phyloP scores from a whole-genome alignment of 2,113 vertebrate genomes.

The Gymnogyps californianus region DNA sequence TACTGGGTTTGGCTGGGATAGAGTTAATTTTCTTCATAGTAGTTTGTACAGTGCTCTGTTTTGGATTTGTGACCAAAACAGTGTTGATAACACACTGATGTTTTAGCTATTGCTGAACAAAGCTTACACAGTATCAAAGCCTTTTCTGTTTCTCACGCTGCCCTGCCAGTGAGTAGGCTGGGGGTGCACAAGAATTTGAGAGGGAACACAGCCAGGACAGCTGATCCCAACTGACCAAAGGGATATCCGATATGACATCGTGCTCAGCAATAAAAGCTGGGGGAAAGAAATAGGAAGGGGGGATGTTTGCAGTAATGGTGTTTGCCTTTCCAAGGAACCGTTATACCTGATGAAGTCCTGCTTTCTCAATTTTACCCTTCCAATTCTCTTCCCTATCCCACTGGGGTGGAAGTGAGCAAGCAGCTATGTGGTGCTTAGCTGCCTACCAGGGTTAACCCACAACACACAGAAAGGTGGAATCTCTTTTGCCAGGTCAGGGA shows the following conservation, averaged over 20 bases:
- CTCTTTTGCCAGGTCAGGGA: neutral
- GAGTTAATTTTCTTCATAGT: neutral
- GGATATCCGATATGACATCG: fast-evolving
- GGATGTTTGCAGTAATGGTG: neutral
- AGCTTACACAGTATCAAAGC: neutral
- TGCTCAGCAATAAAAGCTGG: neutral
- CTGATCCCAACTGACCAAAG: neutral
- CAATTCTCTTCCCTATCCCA: neutral
- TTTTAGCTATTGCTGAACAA: neutral
- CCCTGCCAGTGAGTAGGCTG: neutral
- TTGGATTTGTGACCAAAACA: neutral
- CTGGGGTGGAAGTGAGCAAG: neutral
- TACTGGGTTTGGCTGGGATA: neutral
- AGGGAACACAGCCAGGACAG: neutral
- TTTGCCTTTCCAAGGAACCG: neutral
- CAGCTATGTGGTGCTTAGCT: neutral
- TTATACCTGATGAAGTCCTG: neutral
- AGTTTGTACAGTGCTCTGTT: neutral
- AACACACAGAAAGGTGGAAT: neutral
- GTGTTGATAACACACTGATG: neutral
- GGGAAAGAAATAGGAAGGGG: neutral
- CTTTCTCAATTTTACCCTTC: neutral
- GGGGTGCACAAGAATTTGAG: neutral
- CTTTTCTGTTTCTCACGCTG: neutral
- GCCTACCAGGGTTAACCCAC: neutral